Evolutionary conservation across 2,888 invertebrate genomes (phyloP), one percentile per base, ranked within the genome.

Genomic region (Exocentrus adspersus): DNA sequence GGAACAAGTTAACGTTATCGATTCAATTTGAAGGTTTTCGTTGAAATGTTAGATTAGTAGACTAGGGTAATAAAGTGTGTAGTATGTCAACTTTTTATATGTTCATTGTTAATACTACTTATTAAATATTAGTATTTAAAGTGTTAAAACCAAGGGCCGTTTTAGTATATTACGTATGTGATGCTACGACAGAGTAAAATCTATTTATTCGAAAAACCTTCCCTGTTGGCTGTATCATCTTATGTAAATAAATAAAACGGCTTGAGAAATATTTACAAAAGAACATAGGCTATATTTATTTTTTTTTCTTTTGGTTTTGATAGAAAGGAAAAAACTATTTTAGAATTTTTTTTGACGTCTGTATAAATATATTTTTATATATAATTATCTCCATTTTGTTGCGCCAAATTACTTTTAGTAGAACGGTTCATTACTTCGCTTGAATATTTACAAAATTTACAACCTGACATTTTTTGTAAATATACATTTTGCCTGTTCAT

Each of bases 101-200:
- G 17, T 43, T 28, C 52, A 48, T 65, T 60, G 51, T 62, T 61
- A 51, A 58, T 60, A 56, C n/a, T 58, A 62, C 66, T 58, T 62
- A 48, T 61, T 63, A 57, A 69, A 62, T 69, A 57, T 68, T 72
- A 72, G 72, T 72, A 70, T 72, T 72, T 72, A 70, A 72, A 70
- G 62, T 71, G 72, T 65, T 56, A 21, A 62, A 60, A n/a, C 9
- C 20, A 42, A 41, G 51, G 64, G 69, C 71, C 69, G 68, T 72
- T 70, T 71, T 69, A 65, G 41, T 65, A 66, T 65, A 69, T 71
- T 67, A 68, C 30, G 48, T 37, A 58, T 65, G 57, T 61, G 68
- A 42, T 70, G 64, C 66, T 64, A 53, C 67, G 24, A 24, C 19
- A 50, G 6, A 56, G 61, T 68, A 60, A 62, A 65, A 64, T 62